Evolutionary conservation across 2,797 vertebrate genomes (phyloP).

Genomic region (Ctenosaura bakeri): DNA sequence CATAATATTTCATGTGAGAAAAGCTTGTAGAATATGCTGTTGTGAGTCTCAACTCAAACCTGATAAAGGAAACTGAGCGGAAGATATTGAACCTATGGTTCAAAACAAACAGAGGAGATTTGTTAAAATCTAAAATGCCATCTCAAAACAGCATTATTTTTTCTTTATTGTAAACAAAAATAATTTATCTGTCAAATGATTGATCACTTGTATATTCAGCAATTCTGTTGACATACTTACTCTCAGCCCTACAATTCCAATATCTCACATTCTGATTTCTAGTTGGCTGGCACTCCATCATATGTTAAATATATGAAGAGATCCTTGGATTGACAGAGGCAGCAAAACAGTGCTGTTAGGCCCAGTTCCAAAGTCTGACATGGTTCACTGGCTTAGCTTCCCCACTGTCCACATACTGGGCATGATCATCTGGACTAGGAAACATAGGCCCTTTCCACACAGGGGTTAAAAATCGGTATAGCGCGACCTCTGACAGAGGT

Average conservation of each 20-base stretch:
- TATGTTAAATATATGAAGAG: not conserved
- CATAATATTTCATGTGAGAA: not conserved
- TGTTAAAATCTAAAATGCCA: conserved; percentile 26
- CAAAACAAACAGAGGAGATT: not conserved
- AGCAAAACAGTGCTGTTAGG: not conserved
- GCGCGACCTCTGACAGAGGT: too few relatives aligned
- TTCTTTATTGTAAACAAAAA: conserved; percentile 16
- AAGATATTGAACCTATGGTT: conserved; percentile 48
- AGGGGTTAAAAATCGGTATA: too few relatives aligned
- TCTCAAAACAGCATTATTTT: conserved; percentile 29
- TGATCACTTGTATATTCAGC: conserved; percentile 1
- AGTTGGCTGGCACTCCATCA: too few relatives aligned
- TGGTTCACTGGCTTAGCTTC: not conserved
- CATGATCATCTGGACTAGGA: not conserved
- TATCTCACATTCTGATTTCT: too few relatives aligned
- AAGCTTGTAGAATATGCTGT: not conserved
- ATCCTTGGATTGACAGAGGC: not conserved
- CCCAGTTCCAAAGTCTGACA: not conserved
- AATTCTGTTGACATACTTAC: not conserved
- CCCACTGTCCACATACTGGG: too few relatives aligned
- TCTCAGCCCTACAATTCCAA: not conserved
- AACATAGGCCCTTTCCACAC: too few relatives aligned
- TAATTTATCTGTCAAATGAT: not conserved
- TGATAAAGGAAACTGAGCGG: conserved; percentile 47
- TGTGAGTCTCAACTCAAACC: conserved; percentile 36